These are phyloP conservation scores for Theretra japonica DNA, from an alignment of 2,888 invertebrate genomes.

Conservation along the genomic window DNA sequence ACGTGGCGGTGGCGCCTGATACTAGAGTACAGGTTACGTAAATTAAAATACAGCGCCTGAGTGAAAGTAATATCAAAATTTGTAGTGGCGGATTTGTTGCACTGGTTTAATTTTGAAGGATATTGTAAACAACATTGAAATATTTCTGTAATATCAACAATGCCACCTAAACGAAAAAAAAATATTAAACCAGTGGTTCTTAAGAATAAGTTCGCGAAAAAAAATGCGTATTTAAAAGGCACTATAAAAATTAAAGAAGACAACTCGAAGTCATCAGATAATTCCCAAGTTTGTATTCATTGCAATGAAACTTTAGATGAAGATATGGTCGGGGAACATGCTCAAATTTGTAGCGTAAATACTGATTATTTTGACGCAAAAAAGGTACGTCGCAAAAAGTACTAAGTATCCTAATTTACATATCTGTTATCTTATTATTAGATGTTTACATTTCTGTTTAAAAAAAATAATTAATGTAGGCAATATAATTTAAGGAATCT, in stretches of 20 bases:
- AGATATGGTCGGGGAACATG: neutral
- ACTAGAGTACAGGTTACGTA: constrained; percentile 13
- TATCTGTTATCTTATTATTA: neutral
- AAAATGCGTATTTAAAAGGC: constrained; percentile 32
- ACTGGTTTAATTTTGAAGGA: constrained; percentile 33
- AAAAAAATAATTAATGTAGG: neutral
- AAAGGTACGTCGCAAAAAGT: neutral
- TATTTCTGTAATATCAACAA: constrained; percentile 38
- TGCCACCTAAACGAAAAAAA: constrained; percentile 71
- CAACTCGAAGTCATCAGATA: neutral
- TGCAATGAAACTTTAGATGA: constrained; percentile 10
- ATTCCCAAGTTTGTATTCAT: neutral
- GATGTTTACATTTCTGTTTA: neutral
- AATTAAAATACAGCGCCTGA: constrained; percentile 65
- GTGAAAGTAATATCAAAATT: constrained; percentile 80
- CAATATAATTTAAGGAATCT: neutral
- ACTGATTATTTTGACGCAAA: neutral
- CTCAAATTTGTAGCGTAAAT: too few species aligned
- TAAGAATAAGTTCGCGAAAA: constrained; percentile 49
- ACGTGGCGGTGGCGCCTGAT: constrained; percentile 43
- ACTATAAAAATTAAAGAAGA: constrained; percentile 30
- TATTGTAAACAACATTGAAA: constrained; percentile 37
- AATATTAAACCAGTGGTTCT: constrained; percentile 55
- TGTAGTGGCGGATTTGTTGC: constrained; percentile 56
- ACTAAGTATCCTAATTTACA: neutral